These are phyloP conservation scores for Nasonia longicornis DNA, from an alignment of 1,140 invertebrate genomes.

Conservation along the genomic window DNA sequence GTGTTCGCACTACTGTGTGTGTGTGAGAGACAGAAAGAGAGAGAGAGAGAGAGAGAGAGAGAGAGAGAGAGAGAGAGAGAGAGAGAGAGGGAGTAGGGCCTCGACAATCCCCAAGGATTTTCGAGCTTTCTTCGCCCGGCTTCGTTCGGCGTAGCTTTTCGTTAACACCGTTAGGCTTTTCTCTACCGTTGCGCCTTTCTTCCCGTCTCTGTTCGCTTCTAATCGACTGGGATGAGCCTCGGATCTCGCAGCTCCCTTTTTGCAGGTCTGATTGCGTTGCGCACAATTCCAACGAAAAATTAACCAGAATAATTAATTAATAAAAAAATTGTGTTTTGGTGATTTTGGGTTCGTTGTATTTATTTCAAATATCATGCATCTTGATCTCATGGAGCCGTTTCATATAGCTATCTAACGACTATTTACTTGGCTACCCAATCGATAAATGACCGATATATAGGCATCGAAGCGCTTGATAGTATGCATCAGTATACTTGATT, in stretches of 20 bases:
- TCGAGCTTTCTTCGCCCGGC: conserved; percentile 31
- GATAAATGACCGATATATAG: neutral
- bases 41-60: neutral
- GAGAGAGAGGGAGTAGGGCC: neutral
- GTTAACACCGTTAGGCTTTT: conserved; percentile 48
- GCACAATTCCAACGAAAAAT: no score
- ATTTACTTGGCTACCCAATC: no score
- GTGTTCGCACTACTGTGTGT: neutral
- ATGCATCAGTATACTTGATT: neutral
- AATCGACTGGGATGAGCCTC: neutral
- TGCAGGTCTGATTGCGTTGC: neutral
- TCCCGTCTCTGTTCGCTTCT: neutral
- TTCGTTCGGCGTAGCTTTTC: conserved; percentile 35
- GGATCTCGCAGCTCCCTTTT: neutral
- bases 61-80: no score
- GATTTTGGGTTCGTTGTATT: no score
- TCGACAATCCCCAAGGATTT: conserved; percentile 49
- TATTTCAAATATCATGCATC: no score
- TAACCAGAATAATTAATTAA: no score
- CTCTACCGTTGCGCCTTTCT: neutral
- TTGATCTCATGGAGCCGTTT: no score
- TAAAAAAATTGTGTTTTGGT: no score
- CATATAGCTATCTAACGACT: neutral
- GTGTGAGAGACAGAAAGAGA: no score
- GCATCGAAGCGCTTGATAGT: neutral